Base-by-base conservation (phyloP, 2,797 vertebrate genomes). In the Ctenochaetus hawaiiensis region DNA sequence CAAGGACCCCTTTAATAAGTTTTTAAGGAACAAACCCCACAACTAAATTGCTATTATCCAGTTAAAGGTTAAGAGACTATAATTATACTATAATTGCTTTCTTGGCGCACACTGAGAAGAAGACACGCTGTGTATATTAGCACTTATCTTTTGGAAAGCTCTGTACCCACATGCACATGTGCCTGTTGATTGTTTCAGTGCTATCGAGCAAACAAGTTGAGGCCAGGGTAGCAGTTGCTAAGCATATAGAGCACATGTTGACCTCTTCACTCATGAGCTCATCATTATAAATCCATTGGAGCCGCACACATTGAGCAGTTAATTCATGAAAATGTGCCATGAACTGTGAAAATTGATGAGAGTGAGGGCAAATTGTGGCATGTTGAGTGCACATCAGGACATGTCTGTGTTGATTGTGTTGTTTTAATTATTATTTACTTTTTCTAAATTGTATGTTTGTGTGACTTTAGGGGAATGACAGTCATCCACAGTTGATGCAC, bases 11-110 rank as follows among this genome's bases (percentile, higher is more conserved):
- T 18, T 64, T 5, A n/a, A 34, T 68, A 30, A 8, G 7, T 45
- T 73, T 72, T 16, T n/a, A 72, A 67, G 26, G 10, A 49, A 26
- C 18, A 68, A 13, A 41, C 6, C 4, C 11, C 23, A 14, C 48
- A 6, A 63, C 45, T 64, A 10, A 67, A 64, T 48, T 23, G 18
- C 20, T 11, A 16, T 74, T 65, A 71, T 67, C 44, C 30, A 59
- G 22, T 77, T 74, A 75, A 60, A 67, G 37, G 22, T 63, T 79
- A 56, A 54, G 22, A 48, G 65, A 69, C 30, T 48, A 9, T 23
- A 64, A 69, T 56, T 16, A 8, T 16, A 44, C 64, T 56, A 26
- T 30, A 41, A 61, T 59, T 56, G 2, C 34, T 48, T 57, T 59
- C 66, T 52, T 64, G 23, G 8, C 49, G 14, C 23, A 12, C 10